phyloP scores from a whole-genome alignment of 2,888 invertebrate species.

The Petrolisthes cinctipes region DNA sequence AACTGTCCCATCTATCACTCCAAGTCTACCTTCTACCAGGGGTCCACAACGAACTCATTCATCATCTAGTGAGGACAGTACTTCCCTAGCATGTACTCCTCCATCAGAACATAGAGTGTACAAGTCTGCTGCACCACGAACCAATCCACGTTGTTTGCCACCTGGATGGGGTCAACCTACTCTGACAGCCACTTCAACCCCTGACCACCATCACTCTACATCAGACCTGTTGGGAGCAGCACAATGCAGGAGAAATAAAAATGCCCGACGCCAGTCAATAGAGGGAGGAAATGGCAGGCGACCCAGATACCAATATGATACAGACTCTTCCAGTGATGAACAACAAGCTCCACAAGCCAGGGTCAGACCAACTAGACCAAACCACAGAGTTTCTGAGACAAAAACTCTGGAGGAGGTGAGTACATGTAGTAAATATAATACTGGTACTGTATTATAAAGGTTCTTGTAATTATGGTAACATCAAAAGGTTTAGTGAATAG shows the following conservation, averaged over 20 bases:
- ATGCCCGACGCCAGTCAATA: constrained; percentile 55
- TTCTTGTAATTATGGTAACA: neutral
- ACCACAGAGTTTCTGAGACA: constrained; percentile 57
- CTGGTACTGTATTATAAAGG: neutral
- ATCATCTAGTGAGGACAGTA: constrained; percentile 62
- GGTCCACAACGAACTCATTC: constrained; percentile 50
- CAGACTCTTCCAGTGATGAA: constrained; percentile 64
- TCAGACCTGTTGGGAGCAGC: constrained; percentile 62
- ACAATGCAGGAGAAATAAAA: constrained; percentile 56
- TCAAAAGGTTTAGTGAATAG: neutral
- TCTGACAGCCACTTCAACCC: constrained; percentile 16
- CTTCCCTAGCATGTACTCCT: constrained; percentile 61
- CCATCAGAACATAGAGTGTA: constrained; percentile 55
- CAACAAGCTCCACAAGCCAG: constrained; percentile 45
- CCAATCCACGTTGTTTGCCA: constrained; percentile 61
- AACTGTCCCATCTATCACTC: constrained; percentile 35
- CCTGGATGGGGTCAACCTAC: constrained; percentile 52
- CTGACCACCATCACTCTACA: constrained; percentile 64
- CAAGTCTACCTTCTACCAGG: constrained; percentile 28
- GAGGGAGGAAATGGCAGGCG: constrained; percentile 49
- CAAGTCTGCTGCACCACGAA: constrained; percentile 63
- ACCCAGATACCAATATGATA: constrained; percentile 56
- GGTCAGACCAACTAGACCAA: constrained; percentile 36
- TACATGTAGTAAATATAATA: neutral
- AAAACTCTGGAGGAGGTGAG: constrained; percentile 63